Evolutionary conservation across 1,140 invertebrate species (phyloP).

Genomic region (Caenorhabditis latens): DNA sequence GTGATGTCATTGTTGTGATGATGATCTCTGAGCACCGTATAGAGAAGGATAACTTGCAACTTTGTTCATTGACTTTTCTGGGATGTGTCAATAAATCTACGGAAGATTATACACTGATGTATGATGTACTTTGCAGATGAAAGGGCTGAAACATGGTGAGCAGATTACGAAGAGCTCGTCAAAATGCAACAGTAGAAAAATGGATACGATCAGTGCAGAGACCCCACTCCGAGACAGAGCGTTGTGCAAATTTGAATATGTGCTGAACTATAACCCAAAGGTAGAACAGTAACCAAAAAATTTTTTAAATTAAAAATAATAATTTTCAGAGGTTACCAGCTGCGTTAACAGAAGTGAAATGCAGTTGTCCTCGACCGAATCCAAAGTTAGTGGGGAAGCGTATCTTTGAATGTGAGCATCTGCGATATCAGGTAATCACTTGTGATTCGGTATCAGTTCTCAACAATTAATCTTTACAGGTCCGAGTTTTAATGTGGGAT

Average conservation of each 20-base stretch:
- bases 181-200: conserved; percentile 73
- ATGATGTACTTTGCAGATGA: conserved; percentile 68
- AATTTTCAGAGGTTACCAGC: conserved; percentile 76
- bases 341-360: conserved; percentile 77
- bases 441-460: neutral
- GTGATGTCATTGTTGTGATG: conserved; percentile 43
- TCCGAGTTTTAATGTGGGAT: conserved; percentile 76
- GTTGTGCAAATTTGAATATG: conserved; percentile 77
- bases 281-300: conserved; percentile 54
- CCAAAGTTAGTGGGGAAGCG: conserved; percentile 73
- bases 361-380: conserved; percentile 75
- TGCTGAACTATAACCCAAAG: conserved; percentile 77
- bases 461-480: conserved; percentile 53
- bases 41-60: neutral
- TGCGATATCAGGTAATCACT: conserved; percentile 71
- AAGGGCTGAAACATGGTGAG: conserved; percentile 71
- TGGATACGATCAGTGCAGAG: conserved; percentile 72
- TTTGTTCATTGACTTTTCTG: conserved; percentile 7
- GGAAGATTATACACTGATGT: conserved; percentile 26
- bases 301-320: neutral
- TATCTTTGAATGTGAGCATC: conserved; percentile 77
- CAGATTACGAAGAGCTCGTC: conserved; percentile 77
- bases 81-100: conserved; percentile 21
- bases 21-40: conserved; percentile 35
- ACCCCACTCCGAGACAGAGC: conserved; percentile 75